Percentiles rank a stretch among this genome's conserved stretches.
Conservation (phyloP, 2,888 invertebrate species). For the Smittia aterrima region DNA sequence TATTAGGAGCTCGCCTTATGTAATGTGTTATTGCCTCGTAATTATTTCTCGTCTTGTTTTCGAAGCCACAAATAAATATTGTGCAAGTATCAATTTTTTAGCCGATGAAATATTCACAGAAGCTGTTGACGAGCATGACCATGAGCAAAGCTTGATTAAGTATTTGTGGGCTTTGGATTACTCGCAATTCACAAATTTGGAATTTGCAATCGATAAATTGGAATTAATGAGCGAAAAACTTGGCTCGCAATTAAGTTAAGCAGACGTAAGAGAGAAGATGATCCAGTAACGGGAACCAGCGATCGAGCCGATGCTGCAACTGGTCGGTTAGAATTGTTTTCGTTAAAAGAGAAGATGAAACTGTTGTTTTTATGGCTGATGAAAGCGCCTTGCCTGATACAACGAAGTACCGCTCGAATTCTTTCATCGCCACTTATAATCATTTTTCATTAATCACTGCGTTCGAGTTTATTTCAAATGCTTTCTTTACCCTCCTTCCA, state of each 20-base stretch:
- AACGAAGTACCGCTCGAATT: conserved; percentile 20
- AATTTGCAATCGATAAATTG: too few species aligned
- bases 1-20: not conserved
- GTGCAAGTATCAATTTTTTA: too few species aligned
- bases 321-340: not conserved
- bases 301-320: not conserved
- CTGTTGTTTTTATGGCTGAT: conserved; percentile 13
- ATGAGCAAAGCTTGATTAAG: too few species aligned
- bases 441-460: conserved; percentile 17
- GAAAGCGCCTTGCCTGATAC: not conserved
- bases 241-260: not conserved
- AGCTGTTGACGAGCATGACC: too few species aligned
- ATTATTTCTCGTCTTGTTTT: not conserved
- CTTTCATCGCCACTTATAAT: conserved; percentile 15
- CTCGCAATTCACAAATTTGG: too few species aligned
- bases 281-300: not conserved
- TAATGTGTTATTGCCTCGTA: not conserved
- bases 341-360: not conserved
- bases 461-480: not conserved
- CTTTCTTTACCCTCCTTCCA: not conserved
- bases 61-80: not conserved
- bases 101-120: too few species aligned
- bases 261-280: not conserved
- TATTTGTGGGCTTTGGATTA: too few species aligned
- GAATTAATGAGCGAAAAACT: too few species aligned